These are phyloP conservation scores for Ptilorrhoa leucosticta DNA, from an alignment of 2,113 vertebrate species.

Conservation along the genomic window DNA sequence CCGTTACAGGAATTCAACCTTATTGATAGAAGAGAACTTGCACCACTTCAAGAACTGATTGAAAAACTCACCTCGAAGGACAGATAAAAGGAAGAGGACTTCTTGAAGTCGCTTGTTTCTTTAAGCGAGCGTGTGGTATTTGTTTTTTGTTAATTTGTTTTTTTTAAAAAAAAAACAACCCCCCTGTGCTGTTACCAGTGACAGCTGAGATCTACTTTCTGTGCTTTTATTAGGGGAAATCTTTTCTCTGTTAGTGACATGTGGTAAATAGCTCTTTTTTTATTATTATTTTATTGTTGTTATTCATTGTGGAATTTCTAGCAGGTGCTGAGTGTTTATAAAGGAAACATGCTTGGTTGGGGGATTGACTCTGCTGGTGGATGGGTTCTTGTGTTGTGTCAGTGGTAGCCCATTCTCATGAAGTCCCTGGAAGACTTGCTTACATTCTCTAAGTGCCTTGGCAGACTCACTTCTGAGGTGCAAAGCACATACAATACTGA, in stretches of 20 bases:
- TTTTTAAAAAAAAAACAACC: neutral
- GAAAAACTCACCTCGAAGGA: constrained; percentile 90
- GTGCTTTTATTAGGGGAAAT: constrained; percentile 62
- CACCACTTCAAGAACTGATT: constrained; percentile 87
- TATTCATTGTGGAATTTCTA: constrained; percentile 56
- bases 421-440: constrained; percentile 67
- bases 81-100: constrained; percentile 76
- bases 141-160: constrained; percentile 22
- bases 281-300: neutral
- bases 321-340: constrained; percentile 52
- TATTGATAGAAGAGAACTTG: constrained; percentile 86
- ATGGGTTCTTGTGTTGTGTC: constrained; percentile 65
- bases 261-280: constrained; percentile 24
- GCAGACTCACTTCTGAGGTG: constrained; percentile 74
- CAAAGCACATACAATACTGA: constrained; percentile 72
- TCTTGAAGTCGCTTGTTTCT: constrained; percentile 51
- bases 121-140: constrained; percentile 53
- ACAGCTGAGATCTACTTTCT: constrained; percentile 69
- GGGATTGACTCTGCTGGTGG: constrained; percentile 57
- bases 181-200: constrained; percentile 47
- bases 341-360: constrained; percentile 38
- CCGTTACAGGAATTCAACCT: constrained; percentile 83
- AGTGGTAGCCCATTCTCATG: constrained; percentile 62
- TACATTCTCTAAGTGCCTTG: constrained; percentile 78
- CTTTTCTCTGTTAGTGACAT: constrained; percentile 65